phyloP scores from a whole-genome alignment of 2,888 invertebrate species.

The Diploptera punctata region DNA sequence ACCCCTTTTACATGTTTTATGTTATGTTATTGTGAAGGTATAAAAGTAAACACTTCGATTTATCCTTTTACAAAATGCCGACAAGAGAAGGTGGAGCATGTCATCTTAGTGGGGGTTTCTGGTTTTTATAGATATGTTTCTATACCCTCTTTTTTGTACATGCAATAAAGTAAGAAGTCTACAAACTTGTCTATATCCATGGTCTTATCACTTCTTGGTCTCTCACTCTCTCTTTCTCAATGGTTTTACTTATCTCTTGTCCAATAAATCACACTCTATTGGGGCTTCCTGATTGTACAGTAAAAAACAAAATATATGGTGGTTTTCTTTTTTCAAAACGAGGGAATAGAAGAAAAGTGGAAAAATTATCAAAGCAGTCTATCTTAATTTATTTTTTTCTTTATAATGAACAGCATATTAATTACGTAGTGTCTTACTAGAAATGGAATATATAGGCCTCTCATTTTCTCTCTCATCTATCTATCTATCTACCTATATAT shows the following conservation, averaged over 20 bases:
- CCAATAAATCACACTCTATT: neutral
- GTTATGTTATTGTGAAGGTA: neutral
- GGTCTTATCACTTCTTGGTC: neutral
- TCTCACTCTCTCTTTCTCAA: neutral
- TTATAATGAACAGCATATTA: no score
- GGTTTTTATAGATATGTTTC: neutral
- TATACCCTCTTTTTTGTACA: neutral
- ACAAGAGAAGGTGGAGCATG: neutral
- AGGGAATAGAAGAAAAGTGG: neutral
- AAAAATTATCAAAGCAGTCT: neutral
- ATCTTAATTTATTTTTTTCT: no score
- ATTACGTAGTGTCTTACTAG: no score
- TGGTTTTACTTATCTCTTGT: neutral
- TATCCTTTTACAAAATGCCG: neutral
- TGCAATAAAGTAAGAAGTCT: neutral
- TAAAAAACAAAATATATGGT: neutral
- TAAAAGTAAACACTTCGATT: neutral
- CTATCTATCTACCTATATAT: no score
- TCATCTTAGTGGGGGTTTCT: neutral
- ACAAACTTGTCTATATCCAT: neutral
- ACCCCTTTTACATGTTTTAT: neutral
- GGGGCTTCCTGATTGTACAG: neutral
- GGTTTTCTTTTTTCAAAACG: neutral
- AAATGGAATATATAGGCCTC: no score
- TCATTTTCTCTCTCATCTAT: no score